These are phyloP conservation scores for Hypsibius dujardini DNA, from an alignment of 1,140 invertebrate genomes.

Conservation along the genomic window DNA sequence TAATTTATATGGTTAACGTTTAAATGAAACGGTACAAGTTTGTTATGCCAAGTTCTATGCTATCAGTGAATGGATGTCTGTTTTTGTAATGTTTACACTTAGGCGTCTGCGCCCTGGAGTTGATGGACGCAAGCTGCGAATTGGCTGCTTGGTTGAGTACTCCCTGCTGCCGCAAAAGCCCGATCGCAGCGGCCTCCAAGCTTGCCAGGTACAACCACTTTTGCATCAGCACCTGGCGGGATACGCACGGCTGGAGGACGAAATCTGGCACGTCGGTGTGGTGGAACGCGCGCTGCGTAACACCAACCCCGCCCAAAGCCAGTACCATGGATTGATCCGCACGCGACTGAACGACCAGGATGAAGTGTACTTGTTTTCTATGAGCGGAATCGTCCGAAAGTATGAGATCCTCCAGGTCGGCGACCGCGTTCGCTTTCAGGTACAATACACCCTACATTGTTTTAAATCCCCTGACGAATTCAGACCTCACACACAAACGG, in stretches of 20 bases:
- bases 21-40: too few species aligned
- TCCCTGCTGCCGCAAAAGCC: conserved; percentile 17
- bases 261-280: conserved; percentile 8
- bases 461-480: too few species aligned
- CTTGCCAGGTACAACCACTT: conserved; percentile 11
- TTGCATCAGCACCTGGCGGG: conserved; percentile 10
- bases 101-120: conserved; percentile 12
- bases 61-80: neutral
- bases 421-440: neutral
- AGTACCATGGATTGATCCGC: conserved; percentile 14
- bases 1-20: too few species aligned
- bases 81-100: neutral
- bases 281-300: conserved; percentile 15
- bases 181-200: conserved; percentile 5
- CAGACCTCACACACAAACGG: too few species aligned
- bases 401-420: conserved; percentile 7
- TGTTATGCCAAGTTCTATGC: neutral
- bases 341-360: conserved; percentile 12
- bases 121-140: conserved; percentile 8
- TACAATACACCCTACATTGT: too few species aligned
- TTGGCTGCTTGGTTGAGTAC: conserved; percentile 3
- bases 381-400: conserved; percentile 13
- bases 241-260: neutral
- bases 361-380: conserved; percentile 6
- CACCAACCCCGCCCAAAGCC: conserved; percentile 16